Evolutionary conservation across 1,140 invertebrate genomes (phyloP).

Genomic region (Ericerus pela): DNA sequence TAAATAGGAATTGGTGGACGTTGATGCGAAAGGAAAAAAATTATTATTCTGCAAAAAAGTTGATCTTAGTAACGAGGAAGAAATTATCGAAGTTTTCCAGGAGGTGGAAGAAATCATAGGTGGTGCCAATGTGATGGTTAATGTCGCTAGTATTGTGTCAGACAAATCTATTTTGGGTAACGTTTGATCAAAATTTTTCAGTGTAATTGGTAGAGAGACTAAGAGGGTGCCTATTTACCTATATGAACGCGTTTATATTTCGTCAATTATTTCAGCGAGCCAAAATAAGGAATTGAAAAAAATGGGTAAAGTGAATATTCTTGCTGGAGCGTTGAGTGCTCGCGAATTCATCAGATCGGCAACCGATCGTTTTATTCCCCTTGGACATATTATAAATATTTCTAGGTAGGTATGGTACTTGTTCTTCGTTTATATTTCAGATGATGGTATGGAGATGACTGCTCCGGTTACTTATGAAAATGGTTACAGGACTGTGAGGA

Average conservation of each 20-base stretch:
- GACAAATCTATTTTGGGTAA: too few relatives aligned
- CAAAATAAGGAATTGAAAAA: background rate
- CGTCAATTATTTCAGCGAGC: too few relatives aligned
- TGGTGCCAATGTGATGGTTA: slow-evolving; percentile 51
- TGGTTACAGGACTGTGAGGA: too few relatives aligned
- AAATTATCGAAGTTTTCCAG: slow-evolving; percentile 47
- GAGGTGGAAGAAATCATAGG: slow-evolving; percentile 43
- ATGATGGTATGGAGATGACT: too few relatives aligned
- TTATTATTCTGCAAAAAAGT: slow-evolving; percentile 34
- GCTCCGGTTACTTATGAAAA: too few relatives aligned
- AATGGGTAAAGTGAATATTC: background rate
- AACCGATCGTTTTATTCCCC: background rate
- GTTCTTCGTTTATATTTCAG: background rate
- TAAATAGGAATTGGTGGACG: too few relatives aligned
- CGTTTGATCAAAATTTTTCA: too few relatives aligned
- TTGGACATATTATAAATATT: background rate
- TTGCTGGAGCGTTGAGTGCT: background rate
- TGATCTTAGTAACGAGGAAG: slow-evolving; percentile 47
- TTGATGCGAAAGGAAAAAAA: background rate
- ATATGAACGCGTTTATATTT: too few relatives aligned
- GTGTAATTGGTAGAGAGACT: too few relatives aligned
- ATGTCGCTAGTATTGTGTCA: too few relatives aligned
- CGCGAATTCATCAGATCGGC: background rate
- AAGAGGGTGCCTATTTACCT: too few relatives aligned
- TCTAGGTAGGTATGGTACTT: background rate